Percentiles rank a stretch among this genome's conserved stretches.
These are phyloP conservation scores for Meteorus colon DNA, from an alignment of 2,888 invertebrate genomes.

Conservation along the genomic window DNA sequence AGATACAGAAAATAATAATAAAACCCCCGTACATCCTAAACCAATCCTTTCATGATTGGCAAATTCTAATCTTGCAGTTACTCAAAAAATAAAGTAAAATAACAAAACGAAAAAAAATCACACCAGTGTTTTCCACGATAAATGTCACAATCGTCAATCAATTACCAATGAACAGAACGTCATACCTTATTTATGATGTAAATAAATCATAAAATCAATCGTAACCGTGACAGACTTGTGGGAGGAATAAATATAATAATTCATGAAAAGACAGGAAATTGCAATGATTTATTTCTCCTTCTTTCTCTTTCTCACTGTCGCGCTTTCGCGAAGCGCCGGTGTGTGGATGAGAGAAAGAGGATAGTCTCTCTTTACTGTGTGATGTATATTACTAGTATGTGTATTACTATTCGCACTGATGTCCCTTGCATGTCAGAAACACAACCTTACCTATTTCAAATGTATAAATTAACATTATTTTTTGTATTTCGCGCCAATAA, in stretches of 20 bases:
- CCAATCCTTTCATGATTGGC: neutral
- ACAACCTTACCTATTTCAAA: constrained; percentile 4
- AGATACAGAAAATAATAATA: neutral
- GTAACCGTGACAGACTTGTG: neutral
- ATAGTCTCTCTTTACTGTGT: neutral
- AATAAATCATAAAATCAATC: constrained; percentile 4
- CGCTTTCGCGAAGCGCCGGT: constrained; percentile 10
- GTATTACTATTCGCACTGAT: neutral
- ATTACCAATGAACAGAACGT: neutral
- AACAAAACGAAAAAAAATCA: neutral
- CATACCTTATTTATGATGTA: neutral
- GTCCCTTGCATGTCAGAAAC: neutral
- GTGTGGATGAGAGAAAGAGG: constrained; percentile 10
- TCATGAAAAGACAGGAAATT: constrained; percentile 21
- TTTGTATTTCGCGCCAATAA: constrained; percentile 10
- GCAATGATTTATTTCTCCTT: neutral
- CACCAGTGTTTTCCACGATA: neutral
- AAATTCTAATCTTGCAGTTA: neutral
- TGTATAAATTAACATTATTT: neutral
- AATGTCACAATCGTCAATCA: neutral
- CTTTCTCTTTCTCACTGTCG: neutral
- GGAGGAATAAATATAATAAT: neutral
- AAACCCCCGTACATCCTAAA: neutral
- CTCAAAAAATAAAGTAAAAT: neutral
- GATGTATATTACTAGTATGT: neutral